Conservation (phyloP, 2,888 invertebrate genomes). For the Rhagonycha lutea region DNA sequence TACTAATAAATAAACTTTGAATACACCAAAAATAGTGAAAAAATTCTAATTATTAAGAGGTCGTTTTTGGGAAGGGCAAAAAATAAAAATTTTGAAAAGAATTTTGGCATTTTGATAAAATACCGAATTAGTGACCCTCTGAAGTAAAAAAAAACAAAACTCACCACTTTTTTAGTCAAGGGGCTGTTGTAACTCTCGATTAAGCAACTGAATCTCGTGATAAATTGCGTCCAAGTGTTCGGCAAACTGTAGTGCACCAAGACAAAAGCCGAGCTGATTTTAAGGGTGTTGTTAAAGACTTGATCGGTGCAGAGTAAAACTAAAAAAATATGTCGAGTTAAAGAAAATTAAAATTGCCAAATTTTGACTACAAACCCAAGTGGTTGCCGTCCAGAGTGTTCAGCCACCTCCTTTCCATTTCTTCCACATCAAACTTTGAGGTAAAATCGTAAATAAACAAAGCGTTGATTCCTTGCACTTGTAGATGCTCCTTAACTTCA, state of each 20-base stretch:
- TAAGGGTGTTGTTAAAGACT: conserved; percentile 62
- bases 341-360: background rate
- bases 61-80: no score
- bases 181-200: conserved; percentile 62
- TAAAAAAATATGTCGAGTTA: conserved; percentile 53
- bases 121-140: no score
- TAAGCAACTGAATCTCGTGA: conserved; percentile 69
- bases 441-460: conserved; percentile 39
- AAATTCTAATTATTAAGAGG: no score
- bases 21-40: no score
- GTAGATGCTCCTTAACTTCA: conserved; percentile 45
- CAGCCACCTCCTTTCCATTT: conserved; percentile 25
- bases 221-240: conserved; percentile 67
- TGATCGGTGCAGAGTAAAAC: conserved; percentile 73
- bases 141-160: conserved; percentile 23
- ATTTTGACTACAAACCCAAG: conserved; percentile 16
- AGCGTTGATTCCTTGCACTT: conserved; percentile 38
- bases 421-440: conserved; percentile 17
- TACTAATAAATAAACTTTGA: no score
- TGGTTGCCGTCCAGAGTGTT: conserved; percentile 22
- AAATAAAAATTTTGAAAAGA: no score
- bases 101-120: no score
- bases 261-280: conserved; percentile 66
- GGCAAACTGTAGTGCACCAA: conserved; percentile 77
- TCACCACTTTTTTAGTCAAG: conserved; percentile 39